Base-by-base conservation (phyloP, 53 echinoderm and acorn worm genomes). In the Hippasteria phrygiana region DNA sequence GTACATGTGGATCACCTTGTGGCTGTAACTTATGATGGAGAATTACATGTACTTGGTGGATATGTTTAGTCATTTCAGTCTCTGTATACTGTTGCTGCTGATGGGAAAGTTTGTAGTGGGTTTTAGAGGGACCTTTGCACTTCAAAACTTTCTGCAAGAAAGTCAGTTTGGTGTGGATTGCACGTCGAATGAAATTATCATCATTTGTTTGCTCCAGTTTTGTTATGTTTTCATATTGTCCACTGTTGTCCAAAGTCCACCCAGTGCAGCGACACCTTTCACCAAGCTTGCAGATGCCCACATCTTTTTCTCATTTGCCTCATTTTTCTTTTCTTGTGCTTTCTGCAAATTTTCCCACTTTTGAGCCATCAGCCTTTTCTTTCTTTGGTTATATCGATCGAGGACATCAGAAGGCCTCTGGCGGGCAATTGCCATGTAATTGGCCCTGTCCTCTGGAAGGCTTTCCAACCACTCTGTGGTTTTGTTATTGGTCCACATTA, bases 401-500 rank as follows among this genome's bases (percentile, higher is more conserved):
- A 87, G 24, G 17, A 88, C 47, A 22, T 10, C 69, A 18, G 71
- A 26, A 1, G 91, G 62, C 77, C 78, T 76, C 7, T 50, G 38
- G 81, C 92, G 54, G 0, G 92, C 89, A 11, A 22, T 42, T 16
- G 83, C 83, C 92, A 92, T 88, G 67, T 73, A 85, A 4, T 63
- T 71, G 16, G 7, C 62, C 41, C 59, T 88, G 3, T 43, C 48
- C 11, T 43, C 70, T 20, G n/a, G 3, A 42, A 91, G 77, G 0
- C 53, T 35, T 34, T 88, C 92, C 27, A 92, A 65, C 84, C 92
- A 92, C n/a, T 92, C 28, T 11, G 75, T 27, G 14, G 93, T 89
- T 34, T 51, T 66, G 28, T 89, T 93, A 36, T 89, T 89, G 6
- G 77, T 36, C 93, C 93, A 93, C 93, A 85, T 93, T 48, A 93